Base-by-base conservation (phyloP, 1,140 invertebrate genomes). In the Drosophila tani region DNA sequence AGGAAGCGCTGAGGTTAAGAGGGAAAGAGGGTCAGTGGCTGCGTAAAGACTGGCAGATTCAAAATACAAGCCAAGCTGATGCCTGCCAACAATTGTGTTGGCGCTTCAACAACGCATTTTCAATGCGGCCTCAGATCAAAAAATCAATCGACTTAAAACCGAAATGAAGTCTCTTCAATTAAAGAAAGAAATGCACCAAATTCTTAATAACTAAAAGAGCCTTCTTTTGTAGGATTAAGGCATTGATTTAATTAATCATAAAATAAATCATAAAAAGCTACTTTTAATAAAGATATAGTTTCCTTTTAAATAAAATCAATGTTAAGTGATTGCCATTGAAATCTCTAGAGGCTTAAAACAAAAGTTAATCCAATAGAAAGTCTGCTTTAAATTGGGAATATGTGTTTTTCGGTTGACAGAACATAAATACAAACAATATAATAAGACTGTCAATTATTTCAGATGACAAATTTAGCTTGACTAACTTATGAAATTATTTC, bases 1-100 rank as follows among this genome's bases (percentile, higher is more conserved):
- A n/a, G 59, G 43, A 40, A 9, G 14, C 1, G 32, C 7, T 24
- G 17, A 27, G 14, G 14, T 15, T n/a, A 9, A 19, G 8, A 15
- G 41, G 58, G 38, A n/a, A 9, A 8, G 41, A 32, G 17, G 62
- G 35, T 65, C 55, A 43, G 65, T 50, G 38, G 45, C 65, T 49
- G 45, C 35, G 40, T 40, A 40, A 27, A 24, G 66, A 49, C 38
- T 17, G 63, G 40, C 50, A 19, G 47, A 78, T 51, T 59, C 58
- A 45, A 65, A 83, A 80, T 79, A 84, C 81, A 84, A 56, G 73
- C 40, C 67, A 59, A 53, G 60, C 57, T 67, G 67, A 80, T 63
- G 82, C 56, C 74, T 85, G 82, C 77, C 82, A 84, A 83, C 80
- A 64, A 77, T 46, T 55, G 51, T 46, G 67, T 70, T 53, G 67